Percentiles rank a stretch among this genome's conserved stretches.
These are phyloP conservation scores for Bombus affinis DNA, from an alignment of 1,140 invertebrate genomes.

Conservation along the genomic window DNA sequence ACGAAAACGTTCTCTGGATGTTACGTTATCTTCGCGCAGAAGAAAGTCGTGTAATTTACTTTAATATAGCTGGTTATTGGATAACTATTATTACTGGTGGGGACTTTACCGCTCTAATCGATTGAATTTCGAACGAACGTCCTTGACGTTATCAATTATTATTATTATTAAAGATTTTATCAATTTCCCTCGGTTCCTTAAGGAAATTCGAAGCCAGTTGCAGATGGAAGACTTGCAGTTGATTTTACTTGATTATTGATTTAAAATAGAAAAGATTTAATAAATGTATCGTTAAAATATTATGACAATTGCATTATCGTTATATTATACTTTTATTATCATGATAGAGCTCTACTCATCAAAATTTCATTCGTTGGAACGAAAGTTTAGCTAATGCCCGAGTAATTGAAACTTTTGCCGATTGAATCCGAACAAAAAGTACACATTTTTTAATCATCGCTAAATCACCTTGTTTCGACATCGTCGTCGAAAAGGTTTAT, in stretches of 20 bases:
- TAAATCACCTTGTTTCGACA: constrained; percentile 42
- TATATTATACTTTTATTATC: background rate
- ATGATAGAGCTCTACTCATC: no score
- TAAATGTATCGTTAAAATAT: background rate
- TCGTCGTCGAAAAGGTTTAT: constrained; percentile 25
- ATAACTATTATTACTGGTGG: background rate
- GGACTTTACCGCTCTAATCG: background rate
- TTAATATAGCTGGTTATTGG: constrained; percentile 27
- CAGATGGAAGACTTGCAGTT: background rate
- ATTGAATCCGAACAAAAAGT: background rate
- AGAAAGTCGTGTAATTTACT: constrained; percentile 45
- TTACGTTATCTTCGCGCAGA: constrained; percentile 49
- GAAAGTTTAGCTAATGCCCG: no score
- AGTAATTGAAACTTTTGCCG: no score
- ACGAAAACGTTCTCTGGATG: constrained; percentile 57
- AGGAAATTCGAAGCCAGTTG: background rate
- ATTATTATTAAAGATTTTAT: background rate
- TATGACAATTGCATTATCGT: background rate
- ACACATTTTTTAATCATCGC: constrained; percentile 1
- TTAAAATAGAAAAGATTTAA: background rate
- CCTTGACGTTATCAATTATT: background rate
- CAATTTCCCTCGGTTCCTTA: background rate
- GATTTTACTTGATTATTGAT: background rate
- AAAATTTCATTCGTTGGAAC: no score
- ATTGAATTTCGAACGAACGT: background rate